Conservation (phyloP, 2,888 invertebrate genomes). For the Blera fallax region DNA sequence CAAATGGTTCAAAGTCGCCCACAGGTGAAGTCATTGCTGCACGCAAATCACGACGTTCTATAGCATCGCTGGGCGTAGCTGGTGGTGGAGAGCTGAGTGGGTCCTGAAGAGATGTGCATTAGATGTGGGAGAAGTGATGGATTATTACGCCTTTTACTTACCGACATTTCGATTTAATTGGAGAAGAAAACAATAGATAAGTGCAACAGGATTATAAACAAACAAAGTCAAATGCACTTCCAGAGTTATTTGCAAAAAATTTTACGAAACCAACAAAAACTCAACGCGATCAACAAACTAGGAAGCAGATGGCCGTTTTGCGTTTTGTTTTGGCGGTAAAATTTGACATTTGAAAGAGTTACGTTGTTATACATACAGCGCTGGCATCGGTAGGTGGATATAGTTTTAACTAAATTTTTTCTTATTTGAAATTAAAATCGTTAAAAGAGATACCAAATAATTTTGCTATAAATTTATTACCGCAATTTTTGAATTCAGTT, state of each 20-base stretch:
- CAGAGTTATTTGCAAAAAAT: neutral
- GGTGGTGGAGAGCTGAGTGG: slow-evolving; percentile 80
- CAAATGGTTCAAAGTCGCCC: slow-evolving; percentile 91
- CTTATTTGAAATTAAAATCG: neutral
- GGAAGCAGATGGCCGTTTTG: slow-evolving; percentile 24
- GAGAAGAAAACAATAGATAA: neutral
- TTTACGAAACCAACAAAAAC: neutral
- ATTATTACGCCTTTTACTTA: neutral
- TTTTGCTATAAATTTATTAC: no score
- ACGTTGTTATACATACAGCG: neutral
- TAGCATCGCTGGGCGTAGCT: slow-evolving; percentile 78
- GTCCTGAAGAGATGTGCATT: slow-evolving; percentile 75
- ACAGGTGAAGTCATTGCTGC: slow-evolving; percentile 89
- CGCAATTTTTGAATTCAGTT: no score
- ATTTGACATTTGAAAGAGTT: slow-evolving; percentile 45
- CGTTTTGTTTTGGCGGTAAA: slow-evolving; percentile 60
- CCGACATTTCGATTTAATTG: slow-evolving; percentile 40
- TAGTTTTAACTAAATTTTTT: no score
- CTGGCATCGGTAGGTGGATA: neutral
- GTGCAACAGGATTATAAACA: neutral
- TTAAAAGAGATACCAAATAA: neutral
- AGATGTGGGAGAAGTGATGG: neutral
- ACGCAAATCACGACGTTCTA: slow-evolving; percentile 82
- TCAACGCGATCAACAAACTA: slow-evolving; percentile 47
- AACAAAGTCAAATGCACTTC: neutral